phyloP scores from a whole-genome alignment of 92 coral and sea anemone genomes.

The Epizoanthus fatuus region DNA sequence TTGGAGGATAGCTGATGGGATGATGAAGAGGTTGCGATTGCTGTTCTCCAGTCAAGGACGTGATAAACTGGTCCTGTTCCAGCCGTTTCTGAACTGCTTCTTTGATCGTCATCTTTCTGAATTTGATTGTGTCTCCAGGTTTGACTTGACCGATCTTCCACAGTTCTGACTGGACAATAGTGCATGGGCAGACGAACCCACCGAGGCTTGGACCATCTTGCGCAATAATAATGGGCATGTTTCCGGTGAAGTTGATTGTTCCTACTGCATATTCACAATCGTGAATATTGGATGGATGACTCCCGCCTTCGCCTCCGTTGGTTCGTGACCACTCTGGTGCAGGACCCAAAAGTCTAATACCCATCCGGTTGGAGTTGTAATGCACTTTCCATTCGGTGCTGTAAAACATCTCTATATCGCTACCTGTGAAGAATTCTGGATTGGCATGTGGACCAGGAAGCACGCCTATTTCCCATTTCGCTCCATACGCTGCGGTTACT shows the following conservation, averaged over 20 bases:
- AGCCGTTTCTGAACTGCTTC: constrained; percentile 59
- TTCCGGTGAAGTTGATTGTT: constrained; percentile 74
- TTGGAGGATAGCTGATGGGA: constrained; percentile 32
- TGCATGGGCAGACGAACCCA: constrained; percentile 81
- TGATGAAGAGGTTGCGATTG: neutral
- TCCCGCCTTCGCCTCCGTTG: constrained; percentile 81
- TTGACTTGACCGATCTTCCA: constrained; percentile 77
- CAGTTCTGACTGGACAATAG: constrained; percentile 73
- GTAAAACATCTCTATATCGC: constrained; percentile 73
- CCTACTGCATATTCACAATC: constrained; percentile 78
- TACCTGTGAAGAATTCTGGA: constrained; percentile 70
- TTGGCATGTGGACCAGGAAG: constrained; percentile 84
- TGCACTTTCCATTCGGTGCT: constrained; percentile 73
- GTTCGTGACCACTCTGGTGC: constrained; percentile 70
- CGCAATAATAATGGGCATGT: constrained; percentile 80
- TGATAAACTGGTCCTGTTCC: constrained; percentile 55
- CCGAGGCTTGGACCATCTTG: constrained; percentile 84
- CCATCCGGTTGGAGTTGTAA: constrained; percentile 77
- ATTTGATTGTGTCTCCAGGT: constrained; percentile 65
- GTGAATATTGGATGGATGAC: constrained; percentile 82
- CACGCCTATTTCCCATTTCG: constrained; percentile 69
- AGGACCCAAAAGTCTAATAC: constrained; percentile 73
- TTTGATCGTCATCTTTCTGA: constrained; percentile 58
- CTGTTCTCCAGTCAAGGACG: constrained; percentile 2
- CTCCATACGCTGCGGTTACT: constrained; percentile 43